Evolutionary conservation across 2,888 invertebrate genomes (phyloP).

Genomic region (Gymnoscelis rufifasciata): DNA sequence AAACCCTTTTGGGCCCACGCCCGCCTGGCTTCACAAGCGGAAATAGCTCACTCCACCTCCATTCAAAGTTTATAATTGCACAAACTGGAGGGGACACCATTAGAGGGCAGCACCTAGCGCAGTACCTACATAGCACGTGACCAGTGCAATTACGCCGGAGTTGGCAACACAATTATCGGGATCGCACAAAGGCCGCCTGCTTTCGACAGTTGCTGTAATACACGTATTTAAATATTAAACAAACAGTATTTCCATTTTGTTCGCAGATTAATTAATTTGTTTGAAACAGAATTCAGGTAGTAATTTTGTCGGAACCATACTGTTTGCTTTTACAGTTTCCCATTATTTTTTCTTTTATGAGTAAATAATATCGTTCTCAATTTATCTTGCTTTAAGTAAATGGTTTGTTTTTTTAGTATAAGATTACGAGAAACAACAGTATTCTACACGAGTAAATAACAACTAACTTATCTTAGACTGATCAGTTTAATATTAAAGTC

Average conservation of each 20-base stretch:
- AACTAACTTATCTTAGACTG: too few species aligned
- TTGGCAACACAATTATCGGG: constrained; percentile 16
- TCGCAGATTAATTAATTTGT: neutral
- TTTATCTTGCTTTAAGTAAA: too few species aligned
- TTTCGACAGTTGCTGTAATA: constrained; percentile 11
- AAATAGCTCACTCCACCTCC: constrained; percentile 8
- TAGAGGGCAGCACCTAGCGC: constrained; percentile 1
- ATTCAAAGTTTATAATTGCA: constrained; percentile 17
- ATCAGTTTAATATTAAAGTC: too few species aligned
- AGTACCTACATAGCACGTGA: neutral
- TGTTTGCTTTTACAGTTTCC: neutral
- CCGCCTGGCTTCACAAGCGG: constrained; percentile 1
- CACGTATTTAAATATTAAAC: neutral
- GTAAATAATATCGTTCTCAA: too few species aligned
- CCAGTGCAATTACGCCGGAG: constrained; percentile 8
- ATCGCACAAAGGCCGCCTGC: constrained; percentile 7
- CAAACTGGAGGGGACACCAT: constrained; percentile 12
- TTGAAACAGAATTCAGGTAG: neutral
- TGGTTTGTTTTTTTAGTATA: too few species aligned
- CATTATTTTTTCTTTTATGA: neutral
- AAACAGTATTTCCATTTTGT: neutral
- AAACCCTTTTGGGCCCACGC: constrained; percentile 4
- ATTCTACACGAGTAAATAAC: too few species aligned
- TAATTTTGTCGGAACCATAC: neutral
- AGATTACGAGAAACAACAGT: too few species aligned